Base-by-base conservation (phyloP, 2,797 vertebrate species). In the Diplodus puntazzo region DNA sequence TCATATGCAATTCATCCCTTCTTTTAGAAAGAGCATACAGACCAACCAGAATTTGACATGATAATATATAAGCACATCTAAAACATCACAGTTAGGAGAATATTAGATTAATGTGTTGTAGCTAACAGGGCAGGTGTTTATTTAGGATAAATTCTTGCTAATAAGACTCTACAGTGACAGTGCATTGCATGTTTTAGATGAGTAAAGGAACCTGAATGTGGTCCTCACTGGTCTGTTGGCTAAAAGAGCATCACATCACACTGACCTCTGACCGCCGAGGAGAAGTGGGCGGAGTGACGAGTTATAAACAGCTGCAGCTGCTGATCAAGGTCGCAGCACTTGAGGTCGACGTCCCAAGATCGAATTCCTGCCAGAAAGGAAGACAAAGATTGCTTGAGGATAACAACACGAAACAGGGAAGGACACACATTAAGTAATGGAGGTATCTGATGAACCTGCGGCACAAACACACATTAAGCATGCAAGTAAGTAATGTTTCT, bases 181-280 rank as follows among this genome's bases (percentile, higher is more conserved):
- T 52, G 2, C n/a, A 14, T 16, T 46, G 1, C 45, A 43, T 27
- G 20, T 18, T 18, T 16, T 54, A 25, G 25, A 25, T 25, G 30
- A 3, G 2, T 13, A 45, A 65, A 11, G 10, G 0, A 9, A 6
- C 18, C 7, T 25, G 12, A n/a, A 13, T 71, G 23, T 17, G 4
- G 55, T 49, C 66, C 70, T 74, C 27, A 18, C 7, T 14, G 46
- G 21, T 69, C 54, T 17, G 49, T 6, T 1, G 14, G 48, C 68
- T 69, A 49, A 69, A 2, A 42, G 34, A 70, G 13, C 27, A 0
- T 5, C 17, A 43, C 14, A 65, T 75, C 60, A 73, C 75, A 93
- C 98, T 97, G 93, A 99, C 98, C 98, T 99, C 94, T 97, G 92
- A 98, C 95, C 90, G 98, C 97, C 21, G 96, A 96, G 64, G 98